Base-by-base conservation (phyloP, 2,888 invertebrate species). In the Calameuta pallipes region DNA sequence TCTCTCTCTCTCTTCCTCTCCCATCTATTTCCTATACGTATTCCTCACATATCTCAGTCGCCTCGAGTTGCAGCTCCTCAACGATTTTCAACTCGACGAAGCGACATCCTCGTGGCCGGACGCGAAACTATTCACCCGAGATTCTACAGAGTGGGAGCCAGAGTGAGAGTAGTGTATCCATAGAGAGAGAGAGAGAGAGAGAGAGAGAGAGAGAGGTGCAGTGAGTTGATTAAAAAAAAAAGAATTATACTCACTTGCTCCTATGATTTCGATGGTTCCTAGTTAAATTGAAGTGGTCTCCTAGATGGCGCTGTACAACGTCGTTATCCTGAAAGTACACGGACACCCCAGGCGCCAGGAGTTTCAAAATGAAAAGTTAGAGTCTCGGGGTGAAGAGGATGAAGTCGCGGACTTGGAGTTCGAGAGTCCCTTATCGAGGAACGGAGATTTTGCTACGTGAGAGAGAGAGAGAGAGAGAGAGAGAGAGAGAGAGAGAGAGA, bases 21-120 rank as follows among this genome's bases (percentile, higher is more conserved):
- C 37, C 71, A 13, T 74, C 68, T 75, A 36, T 69, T 56, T 56
- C 76, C 74, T 75, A 2, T 36, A 74, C 36, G 74, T 35, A 33
- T 36, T 74, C 23, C 74, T 74, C 36, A 12, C 36, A 34, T 75
- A 73, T 74, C 36, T 23, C 35, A 77, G 79, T 79, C 73, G 79
- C 79, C 41, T 23, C 23, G 73, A 75, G 78, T 79, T 79, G 82
- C 83, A 41, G 23, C 82, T 80, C 80, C 81, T 83, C 82, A 79
- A 80, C 83, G 85, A 86, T 87, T 87, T 87, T 87, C 85, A 81
- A 86, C 87, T 86, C 83, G 83, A 79, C 84, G 84, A 83, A 86
- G 84, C 86, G 84, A 86, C 86, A 86, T 84, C 84, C 82, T 79
- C 76, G 83, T 81, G 83, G 82, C 83, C 82, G 81, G 84, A 82